A percentile compares a stretch with the other conserved stretches of the same genome.
These are phyloP conservation scores for Sinohyriopsis cumingii DNA, from an alignment of 2,888 invertebrate species.

Conservation along the genomic window DNA sequence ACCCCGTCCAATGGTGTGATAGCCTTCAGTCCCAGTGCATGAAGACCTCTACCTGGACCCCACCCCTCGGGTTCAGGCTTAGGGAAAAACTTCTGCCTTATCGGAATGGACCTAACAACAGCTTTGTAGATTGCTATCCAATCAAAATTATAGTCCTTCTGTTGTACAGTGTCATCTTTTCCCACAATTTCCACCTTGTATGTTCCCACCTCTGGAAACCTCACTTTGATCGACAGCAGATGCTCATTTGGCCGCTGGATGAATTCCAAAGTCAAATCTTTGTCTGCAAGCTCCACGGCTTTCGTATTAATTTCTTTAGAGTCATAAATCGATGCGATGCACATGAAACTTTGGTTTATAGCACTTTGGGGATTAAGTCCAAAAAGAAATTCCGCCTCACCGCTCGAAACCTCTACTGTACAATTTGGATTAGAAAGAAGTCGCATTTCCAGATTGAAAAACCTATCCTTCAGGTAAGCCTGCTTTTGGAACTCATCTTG, in stretches of 20 bases:
- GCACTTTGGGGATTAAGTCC: constrained; percentile 47
- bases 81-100: constrained; percentile 55
- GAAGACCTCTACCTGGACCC: constrained; percentile 54
- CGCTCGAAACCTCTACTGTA: constrained; percentile 48
- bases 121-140: constrained; percentile 59
- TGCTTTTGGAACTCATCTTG: constrained; percentile 57
- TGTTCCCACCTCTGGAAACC: constrained; percentile 54
- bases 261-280: constrained; percentile 48
- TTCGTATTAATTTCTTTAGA: constrained; percentile 25
- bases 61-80: constrained; percentile 61
- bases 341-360: constrained; percentile 47
- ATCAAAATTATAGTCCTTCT: constrained; percentile 51
- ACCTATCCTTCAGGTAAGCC: constrained; percentile 64
- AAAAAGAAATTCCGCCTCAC: constrained; percentile 58
- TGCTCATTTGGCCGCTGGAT: constrained; percentile 50
- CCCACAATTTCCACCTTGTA: constrained; percentile 66
- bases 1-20: constrained; percentile 30
- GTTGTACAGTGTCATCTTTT: constrained; percentile 46
- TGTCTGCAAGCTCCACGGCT: constrained; percentile 39
- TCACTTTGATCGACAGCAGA: constrained; percentile 44
- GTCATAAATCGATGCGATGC: constrained; percentile 50
- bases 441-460: constrained; percentile 59
- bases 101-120: constrained; percentile 37
- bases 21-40: constrained; percentile 38
- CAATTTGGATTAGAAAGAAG: constrained; percentile 51